Evolutionary conservation across 2,888 invertebrate genomes (phyloP).

Genomic region (Zele albiditarsus): DNA sequence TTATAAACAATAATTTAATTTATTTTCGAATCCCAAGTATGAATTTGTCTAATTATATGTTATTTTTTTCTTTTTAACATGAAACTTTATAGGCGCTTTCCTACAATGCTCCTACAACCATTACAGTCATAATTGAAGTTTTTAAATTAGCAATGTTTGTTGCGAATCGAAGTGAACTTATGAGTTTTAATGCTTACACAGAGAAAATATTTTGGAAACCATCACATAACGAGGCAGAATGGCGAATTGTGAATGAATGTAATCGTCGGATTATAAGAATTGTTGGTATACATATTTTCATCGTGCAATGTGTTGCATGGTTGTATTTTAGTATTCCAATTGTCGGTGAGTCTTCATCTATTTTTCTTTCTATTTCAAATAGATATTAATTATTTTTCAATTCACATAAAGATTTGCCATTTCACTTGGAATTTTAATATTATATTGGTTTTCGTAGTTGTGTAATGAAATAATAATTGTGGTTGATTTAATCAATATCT

Average conservation of each 20-base stretch:
- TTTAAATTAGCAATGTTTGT: neutral
- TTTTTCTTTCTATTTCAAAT: neutral
- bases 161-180: too few relatives aligned
- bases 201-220: slow-evolving; percentile 16
- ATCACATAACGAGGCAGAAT: neutral
- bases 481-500: too few relatives aligned
- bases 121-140: neutral
- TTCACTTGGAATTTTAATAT: neutral
- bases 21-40: too few relatives aligned
- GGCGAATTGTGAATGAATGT: slow-evolving; percentile 14
- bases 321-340: slow-evolving; percentile 26
- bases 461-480: too few relatives aligned
- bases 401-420: neutral
- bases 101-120: neutral
- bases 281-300: slow-evolving; percentile 7
- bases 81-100: neutral
- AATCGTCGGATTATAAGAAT: slow-evolving; percentile 18
- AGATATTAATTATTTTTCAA: neutral
- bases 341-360: slow-evolving; percentile 29
- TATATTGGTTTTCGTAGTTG: too few relatives aligned
- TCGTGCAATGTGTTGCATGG: slow-evolving; percentile 8
- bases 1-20: too few relatives aligned
- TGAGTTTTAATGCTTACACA: slow-evolving; percentile 30
- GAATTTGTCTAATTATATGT: neutral
- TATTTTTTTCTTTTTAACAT: neutral